Percentiles rank a stretch among this genome's conserved stretches.
These are phyloP conservation scores for Dasyprocta punctata DNA, from an alignment of 2,113 vertebrate genomes.

Conservation along the genomic window DNA sequence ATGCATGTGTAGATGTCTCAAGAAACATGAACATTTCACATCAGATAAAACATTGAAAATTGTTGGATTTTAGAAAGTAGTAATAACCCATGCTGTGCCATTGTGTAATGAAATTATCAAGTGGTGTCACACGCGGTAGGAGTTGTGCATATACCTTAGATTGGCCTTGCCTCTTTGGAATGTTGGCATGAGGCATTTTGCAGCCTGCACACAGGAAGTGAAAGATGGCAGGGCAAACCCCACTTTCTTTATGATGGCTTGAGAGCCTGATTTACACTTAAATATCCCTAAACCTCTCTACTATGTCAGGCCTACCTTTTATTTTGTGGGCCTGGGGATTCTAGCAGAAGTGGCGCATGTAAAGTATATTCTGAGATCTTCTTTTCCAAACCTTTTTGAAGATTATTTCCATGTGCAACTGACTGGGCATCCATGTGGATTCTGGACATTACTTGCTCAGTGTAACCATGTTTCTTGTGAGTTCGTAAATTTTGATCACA, in stretches of 20 bases:
- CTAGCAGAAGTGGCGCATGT: not conserved
- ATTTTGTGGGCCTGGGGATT: not conserved
- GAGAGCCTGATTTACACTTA: not conserved
- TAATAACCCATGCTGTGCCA: no score
- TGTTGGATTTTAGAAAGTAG: not conserved
- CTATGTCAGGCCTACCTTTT: not conserved
- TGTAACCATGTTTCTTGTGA: not conserved
- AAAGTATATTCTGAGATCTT: not conserved
- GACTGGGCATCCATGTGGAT: rapidly evolving
- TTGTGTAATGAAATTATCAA: no score
- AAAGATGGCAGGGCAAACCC: not conserved
- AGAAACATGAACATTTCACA: not conserved
- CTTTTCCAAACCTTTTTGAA: not conserved
- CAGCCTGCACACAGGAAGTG: not conserved
- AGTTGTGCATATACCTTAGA: rapidly evolving
- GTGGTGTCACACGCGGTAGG: not conserved
- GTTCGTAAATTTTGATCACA: not conserved
- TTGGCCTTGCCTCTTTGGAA: not conserved
- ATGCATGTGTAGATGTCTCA: no score
- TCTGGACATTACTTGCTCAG: rapidly evolving
- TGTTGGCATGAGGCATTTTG: not conserved
- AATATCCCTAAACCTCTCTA: not conserved
- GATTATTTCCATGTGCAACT: not conserved
- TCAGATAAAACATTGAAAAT: not conserved
- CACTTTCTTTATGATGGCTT: not conserved